phyloP scores from a whole-genome alignment of 1,140 invertebrate genomes.

The Teleogryllus occipitalis region DNA sequence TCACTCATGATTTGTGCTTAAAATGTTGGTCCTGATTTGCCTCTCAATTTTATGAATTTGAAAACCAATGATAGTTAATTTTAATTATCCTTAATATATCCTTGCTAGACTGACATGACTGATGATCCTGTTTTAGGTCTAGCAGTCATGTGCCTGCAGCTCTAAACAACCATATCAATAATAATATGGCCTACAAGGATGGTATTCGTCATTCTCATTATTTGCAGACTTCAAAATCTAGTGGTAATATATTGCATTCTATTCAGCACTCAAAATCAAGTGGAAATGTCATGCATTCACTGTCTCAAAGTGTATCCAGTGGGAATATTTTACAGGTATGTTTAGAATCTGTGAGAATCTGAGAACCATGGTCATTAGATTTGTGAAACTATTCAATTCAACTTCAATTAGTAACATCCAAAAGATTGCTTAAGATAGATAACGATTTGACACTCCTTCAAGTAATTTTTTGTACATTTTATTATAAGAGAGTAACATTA shows the following conservation, averaged over 20 bases:
- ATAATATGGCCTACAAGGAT: not conserved
- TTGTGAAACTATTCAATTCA: too few relatives aligned
- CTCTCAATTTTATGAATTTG: too few relatives aligned
- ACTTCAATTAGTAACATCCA: too few relatives aligned
- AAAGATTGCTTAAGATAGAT: too few relatives aligned
- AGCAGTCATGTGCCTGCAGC: slow-evolving; percentile 16
- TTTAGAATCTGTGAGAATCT: slow-evolving; percentile 17
- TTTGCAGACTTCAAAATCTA: slow-evolving; percentile 52
- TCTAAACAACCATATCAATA: slow-evolving; percentile 9
- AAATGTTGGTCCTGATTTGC: too few relatives aligned
- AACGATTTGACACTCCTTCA: too few relatives aligned
- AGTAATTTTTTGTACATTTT: too few relatives aligned
- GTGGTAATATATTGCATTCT: slow-evolving; percentile 46
- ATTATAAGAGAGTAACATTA: too few relatives aligned
- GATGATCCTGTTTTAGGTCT: not conserved
- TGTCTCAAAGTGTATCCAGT: slow-evolving; percentile 45
- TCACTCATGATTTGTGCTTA: too few relatives aligned
- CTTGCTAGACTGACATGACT: not conserved
- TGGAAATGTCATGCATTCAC: slow-evolving; percentile 45
- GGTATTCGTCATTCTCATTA: slow-evolving; percentile 24
- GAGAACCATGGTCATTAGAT: too few relatives aligned
- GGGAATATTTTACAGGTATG: slow-evolving; percentile 58
- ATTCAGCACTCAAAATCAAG: slow-evolving; percentile 53
- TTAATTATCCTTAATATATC: not conserved
- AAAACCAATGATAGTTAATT: too few relatives aligned